Evolutionary conservation across 2,113 vertebrate species (phyloP).

Genomic region (Tinamus guttatus): DNA sequence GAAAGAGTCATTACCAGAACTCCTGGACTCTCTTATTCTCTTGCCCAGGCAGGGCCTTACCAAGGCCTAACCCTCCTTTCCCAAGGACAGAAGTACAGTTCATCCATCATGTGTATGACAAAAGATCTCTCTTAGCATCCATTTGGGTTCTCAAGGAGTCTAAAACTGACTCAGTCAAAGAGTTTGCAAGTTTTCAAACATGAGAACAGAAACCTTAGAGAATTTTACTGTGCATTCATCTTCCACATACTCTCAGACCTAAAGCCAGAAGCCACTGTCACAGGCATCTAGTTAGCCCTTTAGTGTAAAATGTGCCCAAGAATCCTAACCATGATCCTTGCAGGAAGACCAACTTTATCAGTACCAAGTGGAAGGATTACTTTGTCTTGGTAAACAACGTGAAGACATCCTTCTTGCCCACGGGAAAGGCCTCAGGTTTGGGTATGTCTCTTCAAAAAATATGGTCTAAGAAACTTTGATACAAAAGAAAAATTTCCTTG

Average conservation of each 20-base stretch:
- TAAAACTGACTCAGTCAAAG: neutral
- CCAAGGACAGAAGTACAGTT: too few relatives aligned
- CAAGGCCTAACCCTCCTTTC: neutral
- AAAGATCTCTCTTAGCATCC: neutral
- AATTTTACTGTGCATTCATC: neutral
- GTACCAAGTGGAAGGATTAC: neutral
- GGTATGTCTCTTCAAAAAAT: neutral
- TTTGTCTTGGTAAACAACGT: neutral
- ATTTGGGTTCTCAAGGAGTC: neutral
- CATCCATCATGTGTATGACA: neutral
- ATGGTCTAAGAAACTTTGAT: neutral
- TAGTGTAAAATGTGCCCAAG: neutral
- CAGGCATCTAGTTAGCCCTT: neutral
- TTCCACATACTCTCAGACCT: neutral
- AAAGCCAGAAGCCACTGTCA: neutral
- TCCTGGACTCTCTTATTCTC: neutral
- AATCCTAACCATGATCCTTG: neutral
- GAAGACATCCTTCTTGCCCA: neutral
- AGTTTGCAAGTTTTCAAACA: too few relatives aligned
- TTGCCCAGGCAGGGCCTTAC: neutral
- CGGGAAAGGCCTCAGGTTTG: neutral
- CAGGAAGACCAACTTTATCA: neutral
- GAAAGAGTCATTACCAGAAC: conserved; percentile 29
- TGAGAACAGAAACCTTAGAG: neutral
- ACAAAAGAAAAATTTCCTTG: neutral